These are phyloP conservation scores for Globodera ellingtonae DNA, from an alignment of 1,140 invertebrate species.

Conservation along the genomic window DNA sequence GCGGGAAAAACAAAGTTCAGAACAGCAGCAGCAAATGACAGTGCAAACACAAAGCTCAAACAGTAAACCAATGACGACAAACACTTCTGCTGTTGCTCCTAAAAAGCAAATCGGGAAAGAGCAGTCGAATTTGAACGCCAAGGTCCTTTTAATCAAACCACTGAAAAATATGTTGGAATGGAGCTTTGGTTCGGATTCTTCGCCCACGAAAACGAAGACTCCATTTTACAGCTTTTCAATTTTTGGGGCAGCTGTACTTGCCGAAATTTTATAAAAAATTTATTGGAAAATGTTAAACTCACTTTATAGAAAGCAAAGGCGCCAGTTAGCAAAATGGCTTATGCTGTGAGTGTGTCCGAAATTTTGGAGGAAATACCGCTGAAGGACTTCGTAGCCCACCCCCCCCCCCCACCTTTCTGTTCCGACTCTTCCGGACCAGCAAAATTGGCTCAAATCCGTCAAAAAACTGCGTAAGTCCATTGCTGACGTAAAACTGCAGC, in stretches of 20 bases:
- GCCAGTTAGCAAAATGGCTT: constrained; percentile 31
- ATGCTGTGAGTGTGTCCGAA: constrained; percentile 82
- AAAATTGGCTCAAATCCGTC: not conserved
- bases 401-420: not conserved
- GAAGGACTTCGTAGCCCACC: constrained; percentile 87
- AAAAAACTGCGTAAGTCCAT: not conserved
- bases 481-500: not conserved
- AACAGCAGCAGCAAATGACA: not conserved
- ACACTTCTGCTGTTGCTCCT: not conserved
- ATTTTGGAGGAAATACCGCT: constrained; percentile 86
- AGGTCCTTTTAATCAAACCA: not conserved
- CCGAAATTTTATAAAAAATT: no score
- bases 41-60: not conserved
- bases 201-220: no score
- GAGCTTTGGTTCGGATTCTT: no score
- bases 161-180: no score
- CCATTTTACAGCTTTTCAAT: no score
- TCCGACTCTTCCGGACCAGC: constrained; percentile 9
- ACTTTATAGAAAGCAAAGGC: constrained; percentile 1
- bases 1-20: constrained; percentile 1
- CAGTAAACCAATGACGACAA: not conserved
- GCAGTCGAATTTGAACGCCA: not conserved
- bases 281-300: no score
- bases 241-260: no score
- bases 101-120: not conserved